These are phyloP conservation scores for Pantherophis guttatus DNA, from an alignment of 2,113 vertebrate species.

Conservation along the genomic window DNA sequence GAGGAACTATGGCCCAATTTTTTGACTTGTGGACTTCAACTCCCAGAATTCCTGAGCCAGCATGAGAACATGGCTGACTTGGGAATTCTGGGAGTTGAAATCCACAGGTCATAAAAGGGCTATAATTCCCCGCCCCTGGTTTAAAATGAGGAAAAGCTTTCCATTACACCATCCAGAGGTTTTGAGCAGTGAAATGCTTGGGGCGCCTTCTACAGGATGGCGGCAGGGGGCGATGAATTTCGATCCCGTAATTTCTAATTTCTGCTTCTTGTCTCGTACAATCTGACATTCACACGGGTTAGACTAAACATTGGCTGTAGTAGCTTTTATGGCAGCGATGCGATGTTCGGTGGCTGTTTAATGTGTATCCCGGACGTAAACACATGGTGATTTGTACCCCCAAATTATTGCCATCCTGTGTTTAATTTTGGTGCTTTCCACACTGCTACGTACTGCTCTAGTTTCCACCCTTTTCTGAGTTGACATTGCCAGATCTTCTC, in stretches of 20 bases:
- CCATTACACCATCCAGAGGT: not conserved
- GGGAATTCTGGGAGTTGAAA: not conserved
- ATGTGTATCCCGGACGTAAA: not conserved
- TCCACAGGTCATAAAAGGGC: not conserved
- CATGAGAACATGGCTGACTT: too few relatives aligned
- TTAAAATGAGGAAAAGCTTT: not conserved
- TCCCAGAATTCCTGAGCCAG: too few relatives aligned
- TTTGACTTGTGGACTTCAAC: too few relatives aligned
- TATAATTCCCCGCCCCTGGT: not conserved
- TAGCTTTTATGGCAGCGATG: not conserved
- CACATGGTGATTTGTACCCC: not conserved
- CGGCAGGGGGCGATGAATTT: not conserved
- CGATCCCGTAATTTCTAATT: not conserved
- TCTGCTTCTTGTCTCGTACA: not conserved
- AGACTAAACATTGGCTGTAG: not conserved
- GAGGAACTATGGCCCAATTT: too few relatives aligned
- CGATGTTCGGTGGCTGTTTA: not conserved
- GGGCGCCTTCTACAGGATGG: not conserved
- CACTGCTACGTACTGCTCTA: not conserved
- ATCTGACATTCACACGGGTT: not conserved
- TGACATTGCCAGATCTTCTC: not conserved
- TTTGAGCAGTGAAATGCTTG: not conserved
- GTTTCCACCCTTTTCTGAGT: not conserved
- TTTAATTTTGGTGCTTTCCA: not conserved
- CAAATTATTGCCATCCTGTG: not conserved